Evolutionary conservation across 2,888 invertebrate species (phyloP).

Genomic region (Blera fallax): DNA sequence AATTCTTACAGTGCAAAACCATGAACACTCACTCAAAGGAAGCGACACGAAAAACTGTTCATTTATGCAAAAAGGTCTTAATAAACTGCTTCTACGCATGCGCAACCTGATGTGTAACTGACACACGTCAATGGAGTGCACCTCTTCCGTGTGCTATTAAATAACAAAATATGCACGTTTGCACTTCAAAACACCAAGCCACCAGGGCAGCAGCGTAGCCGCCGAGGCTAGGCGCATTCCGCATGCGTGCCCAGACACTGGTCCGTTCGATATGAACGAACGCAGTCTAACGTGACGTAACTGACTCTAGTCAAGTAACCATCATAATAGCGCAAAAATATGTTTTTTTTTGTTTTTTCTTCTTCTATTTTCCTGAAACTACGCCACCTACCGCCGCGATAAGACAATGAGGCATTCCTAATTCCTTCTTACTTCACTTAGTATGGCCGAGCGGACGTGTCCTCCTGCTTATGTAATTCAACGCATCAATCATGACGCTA

Average conservation of each 20-base stretch:
- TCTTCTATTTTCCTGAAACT: not conserved
- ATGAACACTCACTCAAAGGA: slow-evolving; percentile 53
- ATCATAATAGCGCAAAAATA: not conserved
- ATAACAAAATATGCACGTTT: slow-evolving; percentile 64
- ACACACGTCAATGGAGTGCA: slow-evolving; percentile 69
- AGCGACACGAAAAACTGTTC: slow-evolving; percentile 67
- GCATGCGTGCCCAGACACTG: slow-evolving; percentile 65
- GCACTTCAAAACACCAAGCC: slow-evolving; percentile 27
- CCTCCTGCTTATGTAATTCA: slow-evolving; percentile 60
- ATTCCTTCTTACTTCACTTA: slow-evolving; percentile 38
- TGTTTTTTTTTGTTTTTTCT: too few species aligned
- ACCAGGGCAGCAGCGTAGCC: slow-evolving; percentile 22
- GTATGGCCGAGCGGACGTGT: slow-evolving; percentile 43
- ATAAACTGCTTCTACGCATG: slow-evolving; percentile 64
- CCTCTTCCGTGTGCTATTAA: slow-evolving; percentile 69
- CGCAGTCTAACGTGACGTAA: slow-evolving; percentile 65
- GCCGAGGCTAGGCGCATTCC: slow-evolving; percentile 10
- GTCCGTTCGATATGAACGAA: slow-evolving; percentile 47
- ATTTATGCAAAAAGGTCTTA: slow-evolving; percentile 67
- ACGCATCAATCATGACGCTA: slow-evolving; percentile 61
- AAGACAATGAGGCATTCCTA: slow-evolving; percentile 27
- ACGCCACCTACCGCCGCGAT: not conserved
- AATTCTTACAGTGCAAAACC: slow-evolving; percentile 12
- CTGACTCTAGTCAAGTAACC: slow-evolving; percentile 51
- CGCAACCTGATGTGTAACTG: slow-evolving; percentile 64